Evolutionary conservation across 2,113 vertebrate genomes (phyloP).

Genomic region (Brienomyrus brachyistius): DNA sequence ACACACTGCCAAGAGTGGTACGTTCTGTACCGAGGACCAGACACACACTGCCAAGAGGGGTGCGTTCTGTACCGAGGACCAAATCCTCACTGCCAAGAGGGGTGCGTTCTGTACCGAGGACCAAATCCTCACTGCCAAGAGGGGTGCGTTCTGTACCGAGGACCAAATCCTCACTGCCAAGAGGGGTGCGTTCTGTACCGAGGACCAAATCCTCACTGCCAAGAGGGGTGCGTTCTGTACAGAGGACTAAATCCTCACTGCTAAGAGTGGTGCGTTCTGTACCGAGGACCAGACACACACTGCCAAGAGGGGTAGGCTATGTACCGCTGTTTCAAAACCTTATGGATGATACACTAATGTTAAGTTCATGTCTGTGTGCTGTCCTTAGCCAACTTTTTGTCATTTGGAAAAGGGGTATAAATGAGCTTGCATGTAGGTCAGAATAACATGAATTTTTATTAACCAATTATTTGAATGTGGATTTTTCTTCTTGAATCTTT

Average conservation of each 20-base stretch:
- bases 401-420: background rate
- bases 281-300: background rate
- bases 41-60: background rate
- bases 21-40: constrained; percentile 18
- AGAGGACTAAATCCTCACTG: too few relatives aligned
- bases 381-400: background rate
- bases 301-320: constrained; percentile 72
- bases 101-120: constrained; percentile 50
- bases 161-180: constrained; percentile 75
- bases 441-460: background rate
- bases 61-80: constrained; percentile 90
- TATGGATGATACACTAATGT: background rate
- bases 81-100: constrained; percentile 96
- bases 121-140: background rate
- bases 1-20: background rate
- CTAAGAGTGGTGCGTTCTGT: constrained; percentile 23
- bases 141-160: constrained; percentile 68
- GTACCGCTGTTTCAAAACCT: constrained; percentile 45
- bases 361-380: background rate
- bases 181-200: constrained; percentile 61
- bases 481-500: background rate
- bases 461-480: background rate
- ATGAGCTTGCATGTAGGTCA: background rate
- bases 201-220: constrained; percentile 95
- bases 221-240: constrained; percentile 75